A percentile compares a stretch with the other conserved stretches of the same genome.
phyloP scores from a whole-genome alignment of 2,797 vertebrate genomes.

The Mycteria americana region DNA sequence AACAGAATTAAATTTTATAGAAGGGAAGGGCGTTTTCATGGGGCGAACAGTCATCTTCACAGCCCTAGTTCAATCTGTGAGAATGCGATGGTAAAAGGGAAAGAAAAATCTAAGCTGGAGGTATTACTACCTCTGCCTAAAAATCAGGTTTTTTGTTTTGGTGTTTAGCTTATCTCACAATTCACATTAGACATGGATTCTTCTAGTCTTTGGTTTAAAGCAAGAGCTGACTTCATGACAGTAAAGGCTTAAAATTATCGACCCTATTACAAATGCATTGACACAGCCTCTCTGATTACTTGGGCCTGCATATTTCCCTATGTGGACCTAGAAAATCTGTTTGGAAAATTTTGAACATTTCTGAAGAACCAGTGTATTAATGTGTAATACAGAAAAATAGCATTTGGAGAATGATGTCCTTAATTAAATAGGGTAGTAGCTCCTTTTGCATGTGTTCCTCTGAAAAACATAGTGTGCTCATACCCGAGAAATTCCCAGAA shows the following conservation, averaged over 20 bases:
- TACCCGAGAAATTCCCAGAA: not conserved
- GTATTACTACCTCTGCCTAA: not conserved
- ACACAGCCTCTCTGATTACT: not conserved
- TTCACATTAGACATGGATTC: not conserved
- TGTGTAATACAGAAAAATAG: not conserved
- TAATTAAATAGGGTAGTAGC: not conserved
- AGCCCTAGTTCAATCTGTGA: not conserved
- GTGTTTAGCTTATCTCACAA: not conserved
- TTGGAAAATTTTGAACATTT: not conserved
- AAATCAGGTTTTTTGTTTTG: not conserved
- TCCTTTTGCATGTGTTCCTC: not conserved
- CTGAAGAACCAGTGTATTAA: not conserved
- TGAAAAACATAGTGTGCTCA: not conserved
- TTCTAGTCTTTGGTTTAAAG: not conserved
- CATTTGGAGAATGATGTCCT: not conserved
- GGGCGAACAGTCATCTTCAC: not conserved
- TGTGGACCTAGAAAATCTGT: not conserved
- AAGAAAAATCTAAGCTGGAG: not conserved
- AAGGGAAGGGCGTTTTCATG: not conserved
- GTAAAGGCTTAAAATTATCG: not conserved
- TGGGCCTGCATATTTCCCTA: not conserved
- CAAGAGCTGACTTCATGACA: not conserved
- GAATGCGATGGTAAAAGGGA: not conserved
- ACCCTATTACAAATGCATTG: not conserved
- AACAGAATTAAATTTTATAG: not conserved